Evolutionary conservation across 2,888 invertebrate genomes (phyloP).

Genomic region (Merodon equestris): DNA sequence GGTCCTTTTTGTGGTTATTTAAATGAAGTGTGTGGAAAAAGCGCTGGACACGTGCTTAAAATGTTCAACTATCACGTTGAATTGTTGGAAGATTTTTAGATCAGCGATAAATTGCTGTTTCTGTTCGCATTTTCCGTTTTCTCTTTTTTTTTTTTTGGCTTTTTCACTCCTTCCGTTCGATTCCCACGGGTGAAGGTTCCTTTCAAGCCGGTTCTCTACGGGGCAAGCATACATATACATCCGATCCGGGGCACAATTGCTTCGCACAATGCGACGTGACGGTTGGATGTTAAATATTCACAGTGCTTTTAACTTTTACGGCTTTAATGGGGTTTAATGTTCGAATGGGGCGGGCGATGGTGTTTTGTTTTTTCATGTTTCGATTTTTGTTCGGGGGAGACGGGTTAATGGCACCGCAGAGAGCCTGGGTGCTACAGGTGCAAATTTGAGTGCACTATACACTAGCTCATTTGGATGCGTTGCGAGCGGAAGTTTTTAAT

Average conservation of each 20-base stretch:
- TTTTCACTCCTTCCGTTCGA: not conserved
- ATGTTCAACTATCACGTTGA: slow-evolving; percentile 57
- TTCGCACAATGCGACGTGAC: slow-evolving; percentile 46
- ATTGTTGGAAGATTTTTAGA: slow-evolving; percentile 57
- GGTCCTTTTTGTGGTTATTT: slow-evolving; percentile 44
- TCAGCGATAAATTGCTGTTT: slow-evolving; percentile 52
- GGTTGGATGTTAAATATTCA: slow-evolving; percentile 65
- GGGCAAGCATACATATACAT: not conserved
- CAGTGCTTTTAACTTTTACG: slow-evolving; percentile 62
- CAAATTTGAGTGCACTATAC: no score
- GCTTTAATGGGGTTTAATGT: slow-evolving; percentile 64
- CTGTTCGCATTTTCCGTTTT: slow-evolving; percentile 15
- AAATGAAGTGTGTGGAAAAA: slow-evolving; percentile 40
- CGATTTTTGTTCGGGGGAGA: no score
- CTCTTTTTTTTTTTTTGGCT: not conserved
- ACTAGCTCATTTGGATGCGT: no score
- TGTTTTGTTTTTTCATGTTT: no score
- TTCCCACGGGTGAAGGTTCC: no score
- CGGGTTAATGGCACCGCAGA: no score
- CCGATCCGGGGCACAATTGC: slow-evolving; percentile 12
- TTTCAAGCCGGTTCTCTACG: no score
- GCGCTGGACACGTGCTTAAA: slow-evolving; percentile 58
- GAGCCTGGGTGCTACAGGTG: no score
- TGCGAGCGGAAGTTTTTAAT: no score
- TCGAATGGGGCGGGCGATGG: not conserved